These are phyloP conservation scores for Melanaphis sacchari DNA, from an alignment of 1,140 invertebrate species.

Conservation along the genomic window DNA sequence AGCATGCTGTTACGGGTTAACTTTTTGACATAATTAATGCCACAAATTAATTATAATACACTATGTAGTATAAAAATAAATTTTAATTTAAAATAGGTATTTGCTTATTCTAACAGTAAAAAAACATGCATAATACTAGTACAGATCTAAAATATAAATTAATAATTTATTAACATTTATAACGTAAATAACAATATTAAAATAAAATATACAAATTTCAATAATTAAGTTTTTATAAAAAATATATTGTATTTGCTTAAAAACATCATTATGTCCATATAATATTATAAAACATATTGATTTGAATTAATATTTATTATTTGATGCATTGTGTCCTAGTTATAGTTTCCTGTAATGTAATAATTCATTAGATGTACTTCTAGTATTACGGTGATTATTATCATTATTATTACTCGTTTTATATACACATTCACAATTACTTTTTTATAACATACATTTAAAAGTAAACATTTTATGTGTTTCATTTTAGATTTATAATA, in stretches of 20 bases:
- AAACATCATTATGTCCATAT: not conserved
- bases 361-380: too few species aligned
- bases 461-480: not conserved
- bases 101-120: not conserved
- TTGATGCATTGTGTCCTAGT: not conserved
- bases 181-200: not conserved
- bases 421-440: not conserved
- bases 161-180: not conserved
- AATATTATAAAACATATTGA: too few species aligned
- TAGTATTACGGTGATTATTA: too few species aligned
- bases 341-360: not conserved
- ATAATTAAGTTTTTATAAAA: too few species aligned
- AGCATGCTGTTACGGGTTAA: slow-evolving; percentile 27
- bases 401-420: not conserved
- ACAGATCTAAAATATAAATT: not conserved
- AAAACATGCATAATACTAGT: not conserved
- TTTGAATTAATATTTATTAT: too few species aligned
- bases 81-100: not conserved
- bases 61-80: not conserved
- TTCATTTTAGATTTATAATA: not conserved
- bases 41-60: slow-evolving; percentile 30
- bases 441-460: not conserved
- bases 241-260: not conserved
- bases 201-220: not conserved
- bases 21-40: slow-evolving; percentile 34